Percentiles rank a stretch among this genome's conserved stretches.
phyloP scores from a whole-genome alignment of 2,888 invertebrate species.

The Allolobophora icterica region DNA sequence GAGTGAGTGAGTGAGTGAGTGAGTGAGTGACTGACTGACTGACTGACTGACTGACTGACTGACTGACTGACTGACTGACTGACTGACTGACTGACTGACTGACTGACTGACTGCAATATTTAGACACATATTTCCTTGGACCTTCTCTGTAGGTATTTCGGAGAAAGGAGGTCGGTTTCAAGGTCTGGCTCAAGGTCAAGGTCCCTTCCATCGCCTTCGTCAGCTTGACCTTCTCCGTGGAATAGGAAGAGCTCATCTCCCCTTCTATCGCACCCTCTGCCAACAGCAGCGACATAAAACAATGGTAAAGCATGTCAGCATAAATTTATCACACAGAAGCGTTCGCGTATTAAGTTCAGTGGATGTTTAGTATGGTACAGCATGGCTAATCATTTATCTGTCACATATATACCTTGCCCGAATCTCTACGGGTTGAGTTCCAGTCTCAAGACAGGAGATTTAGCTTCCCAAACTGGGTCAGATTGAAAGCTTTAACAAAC shows the following conservation, averaged over 20 bases:
- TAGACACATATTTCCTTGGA: background rate
- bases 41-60: background rate
- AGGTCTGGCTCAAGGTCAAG: background rate
- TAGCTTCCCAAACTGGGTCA: no score
- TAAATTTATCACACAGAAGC: no score
- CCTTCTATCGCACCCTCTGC: background rate
- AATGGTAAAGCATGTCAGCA: background rate
- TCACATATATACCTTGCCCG: no score
- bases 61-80: background rate
- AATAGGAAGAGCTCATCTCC: background rate
- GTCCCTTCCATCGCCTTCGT: background rate
- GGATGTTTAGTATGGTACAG: no score
- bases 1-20: background rate
- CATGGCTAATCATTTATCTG: no score
- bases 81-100: background rate
- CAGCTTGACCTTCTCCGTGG: background rate
- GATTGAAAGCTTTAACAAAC: no score
- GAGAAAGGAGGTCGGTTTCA: background rate
- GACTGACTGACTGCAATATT: background rate
- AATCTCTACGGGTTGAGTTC: no score
- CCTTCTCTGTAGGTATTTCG: background rate
- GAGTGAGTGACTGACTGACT: background rate
- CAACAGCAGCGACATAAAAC: background rate
- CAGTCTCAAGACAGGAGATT: no score
- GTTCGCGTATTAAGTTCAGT: no score